Base-by-base conservation (phyloP, 2,797 vertebrate genomes). In the Pampus argenteus region DNA sequence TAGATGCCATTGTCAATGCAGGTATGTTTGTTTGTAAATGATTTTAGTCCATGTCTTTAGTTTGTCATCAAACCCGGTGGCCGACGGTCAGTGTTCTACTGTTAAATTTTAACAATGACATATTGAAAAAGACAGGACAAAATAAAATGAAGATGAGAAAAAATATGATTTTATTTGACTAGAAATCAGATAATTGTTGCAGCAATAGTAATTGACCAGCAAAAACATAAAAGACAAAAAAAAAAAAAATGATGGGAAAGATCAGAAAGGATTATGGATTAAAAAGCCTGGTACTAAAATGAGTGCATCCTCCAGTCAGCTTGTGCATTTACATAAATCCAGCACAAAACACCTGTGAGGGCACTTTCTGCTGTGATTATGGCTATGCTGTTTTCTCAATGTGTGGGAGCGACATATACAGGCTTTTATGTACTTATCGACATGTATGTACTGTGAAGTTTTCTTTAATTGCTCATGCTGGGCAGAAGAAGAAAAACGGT, bases 1-100 rank as follows among this genome's bases (percentile, higher is more conserved):
- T 97, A 17, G 96, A 96, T 0, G 95, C 94, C 2, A 92, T 98
- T 6, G 93, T 96, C 75, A 98, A 98, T 4, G 95, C 96, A 73
- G 96, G 97, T 98, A 92, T 85, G 68, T 65, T 26, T 59, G 25
- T 42, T 26, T 63, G 22, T 62, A 0, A 18, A 10, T 25, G 5
- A 54, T 23, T 73, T 49, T 26, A n/a, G 42, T 10, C 31, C 9
- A 5, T 50, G 48, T 50, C 28, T 29, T 54, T 20, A 18, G 40
- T 44, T 44, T 9, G 17, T 44, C 40, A 44, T 44, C 15, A 51
- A 26, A 28, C 49, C 18, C 18, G 23, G 25, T n/a, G 40, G 40
- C 15, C 40, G 7, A 17, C 6, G 40, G 13, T 42, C 15, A 17
- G 34, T 36, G 10, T 36, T 11, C 34, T 36, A 13, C 4, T 45